phyloP scores from a whole-genome alignment of 2,113 vertebrate species.

The Crotalus viridis region DNA sequence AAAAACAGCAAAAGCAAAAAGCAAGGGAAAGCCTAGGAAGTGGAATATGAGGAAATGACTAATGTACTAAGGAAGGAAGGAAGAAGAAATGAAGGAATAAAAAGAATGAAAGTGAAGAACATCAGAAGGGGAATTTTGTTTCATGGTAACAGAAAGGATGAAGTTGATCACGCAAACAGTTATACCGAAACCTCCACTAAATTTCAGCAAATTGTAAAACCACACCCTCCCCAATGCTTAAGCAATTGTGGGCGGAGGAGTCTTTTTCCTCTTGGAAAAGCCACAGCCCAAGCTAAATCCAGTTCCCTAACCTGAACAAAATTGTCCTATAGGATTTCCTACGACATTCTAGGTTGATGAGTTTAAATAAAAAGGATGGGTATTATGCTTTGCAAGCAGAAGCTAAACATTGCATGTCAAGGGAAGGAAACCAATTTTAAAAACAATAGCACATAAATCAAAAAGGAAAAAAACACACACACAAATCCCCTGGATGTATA shows the following conservation, averaged over 20 bases:
- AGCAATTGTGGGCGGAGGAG: background rate
- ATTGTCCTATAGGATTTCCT: background rate
- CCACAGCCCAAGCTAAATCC: background rate
- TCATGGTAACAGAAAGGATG: background rate
- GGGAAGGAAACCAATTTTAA: background rate
- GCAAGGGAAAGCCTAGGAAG: background rate
- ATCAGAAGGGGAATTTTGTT: background rate
- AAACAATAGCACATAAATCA: background rate
- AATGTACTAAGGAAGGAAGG: background rate
- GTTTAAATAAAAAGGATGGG: background rate
- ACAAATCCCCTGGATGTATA: background rate
- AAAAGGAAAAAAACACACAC: background rate
- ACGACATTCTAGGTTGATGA: background rate
- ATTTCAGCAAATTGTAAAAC: background rate
- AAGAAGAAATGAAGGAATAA: background rate
- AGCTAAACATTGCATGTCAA: background rate
- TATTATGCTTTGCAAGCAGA: background rate
- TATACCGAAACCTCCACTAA: background rate
- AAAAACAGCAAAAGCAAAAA: background rate
- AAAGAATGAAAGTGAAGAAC: background rate
- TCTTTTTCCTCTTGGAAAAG: background rate
- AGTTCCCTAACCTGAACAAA: background rate
- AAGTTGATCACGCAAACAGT: background rate
- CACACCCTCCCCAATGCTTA: background rate
- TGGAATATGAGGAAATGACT: background rate